These are phyloP conservation scores for Acipenser oxyrinchus DNA, from an alignment of 2,797 vertebrate genomes.

Conservation along the genomic window DNA sequence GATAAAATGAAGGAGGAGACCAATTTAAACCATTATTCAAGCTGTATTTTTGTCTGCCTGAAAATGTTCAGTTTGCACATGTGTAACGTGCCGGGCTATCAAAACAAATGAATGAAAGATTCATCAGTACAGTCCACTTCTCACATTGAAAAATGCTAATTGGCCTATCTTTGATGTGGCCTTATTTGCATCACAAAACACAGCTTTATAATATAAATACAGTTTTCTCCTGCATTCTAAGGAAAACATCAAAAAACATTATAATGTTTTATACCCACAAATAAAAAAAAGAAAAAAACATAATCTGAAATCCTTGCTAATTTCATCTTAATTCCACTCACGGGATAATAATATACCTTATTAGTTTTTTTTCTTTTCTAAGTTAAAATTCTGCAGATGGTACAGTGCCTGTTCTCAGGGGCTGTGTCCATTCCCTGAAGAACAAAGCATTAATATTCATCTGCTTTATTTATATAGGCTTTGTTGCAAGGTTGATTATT, in stretches of 20 bases:
- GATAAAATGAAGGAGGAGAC: constrained; percentile 27
- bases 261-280: constrained; percentile 39
- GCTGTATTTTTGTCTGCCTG: constrained; percentile 11
- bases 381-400: constrained; percentile 46
- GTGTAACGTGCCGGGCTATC: constrained; percentile 16
- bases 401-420: constrained; percentile 48
- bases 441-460: constrained; percentile 64
- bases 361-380: constrained; percentile 41
- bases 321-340: constrained; percentile 60
- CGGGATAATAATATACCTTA: constrained; percentile 53
- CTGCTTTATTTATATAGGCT: constrained; percentile 54
- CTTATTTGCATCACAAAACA: constrained; percentile 84
- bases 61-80: not conserved
- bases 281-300: constrained; percentile 43
- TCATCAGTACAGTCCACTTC: constrained; percentile 52
- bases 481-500: constrained; percentile 43
- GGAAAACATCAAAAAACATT: constrained; percentile 56
- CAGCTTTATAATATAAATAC: constrained; percentile 54
- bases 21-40: constrained; percentile 33
- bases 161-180: constrained; percentile 67
- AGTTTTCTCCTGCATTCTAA: constrained; percentile 56
- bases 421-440: constrained; percentile 60
- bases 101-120: constrained; percentile 51
- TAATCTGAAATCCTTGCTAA: constrained; percentile 63
- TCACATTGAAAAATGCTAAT: constrained; percentile 76